phyloP scores from a whole-genome alignment of 2,797 vertebrate genomes.

The Corythornis leucogaster region DNA sequence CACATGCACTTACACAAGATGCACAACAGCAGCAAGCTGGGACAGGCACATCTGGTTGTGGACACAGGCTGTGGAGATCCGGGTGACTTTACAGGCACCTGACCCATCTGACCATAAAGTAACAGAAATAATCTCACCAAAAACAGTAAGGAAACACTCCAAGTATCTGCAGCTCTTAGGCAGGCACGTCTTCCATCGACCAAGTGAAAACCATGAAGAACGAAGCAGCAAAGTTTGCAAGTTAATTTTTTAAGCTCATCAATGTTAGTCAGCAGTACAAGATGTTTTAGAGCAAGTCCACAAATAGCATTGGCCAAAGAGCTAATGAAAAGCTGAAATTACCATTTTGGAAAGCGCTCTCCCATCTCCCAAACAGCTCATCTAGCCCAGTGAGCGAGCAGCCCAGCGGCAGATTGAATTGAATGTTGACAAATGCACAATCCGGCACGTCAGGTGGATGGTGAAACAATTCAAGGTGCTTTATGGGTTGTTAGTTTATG shows the following conservation, averaged over 20 bases:
- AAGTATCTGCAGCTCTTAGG: rapidly evolving
- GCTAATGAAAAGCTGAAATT: slow-evolving; percentile 44
- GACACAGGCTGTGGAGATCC: too few relatives aligned
- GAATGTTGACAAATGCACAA: slow-evolving; percentile 8
- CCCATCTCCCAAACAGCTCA: slow-evolving; percentile 39
- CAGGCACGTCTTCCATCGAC: rapidly evolving
- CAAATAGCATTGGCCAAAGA: slow-evolving; percentile 29
- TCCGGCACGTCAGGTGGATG: neutral
- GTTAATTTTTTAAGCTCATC: slow-evolving; percentile 55
- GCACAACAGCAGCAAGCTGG: neutral
- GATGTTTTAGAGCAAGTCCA: slow-evolving; percentile 39
- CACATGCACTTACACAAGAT: neutral
- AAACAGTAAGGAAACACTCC: neutral
- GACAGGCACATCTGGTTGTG: neutral
- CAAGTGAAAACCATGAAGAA: neutral
- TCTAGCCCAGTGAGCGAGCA: neutral
- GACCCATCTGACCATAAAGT: neutral
- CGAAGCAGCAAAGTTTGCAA: neutral
- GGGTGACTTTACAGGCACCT: neutral
- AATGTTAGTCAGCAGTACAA: slow-evolving; percentile 24
- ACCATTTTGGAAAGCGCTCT: slow-evolving; percentile 8
- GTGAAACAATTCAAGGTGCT: neutral
- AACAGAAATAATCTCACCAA: neutral
- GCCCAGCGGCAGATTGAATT: neutral
- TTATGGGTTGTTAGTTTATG: neutral